Evolutionary conservation across 2,888 invertebrate species (phyloP).

Genomic region (Tiphia femorata): DNA sequence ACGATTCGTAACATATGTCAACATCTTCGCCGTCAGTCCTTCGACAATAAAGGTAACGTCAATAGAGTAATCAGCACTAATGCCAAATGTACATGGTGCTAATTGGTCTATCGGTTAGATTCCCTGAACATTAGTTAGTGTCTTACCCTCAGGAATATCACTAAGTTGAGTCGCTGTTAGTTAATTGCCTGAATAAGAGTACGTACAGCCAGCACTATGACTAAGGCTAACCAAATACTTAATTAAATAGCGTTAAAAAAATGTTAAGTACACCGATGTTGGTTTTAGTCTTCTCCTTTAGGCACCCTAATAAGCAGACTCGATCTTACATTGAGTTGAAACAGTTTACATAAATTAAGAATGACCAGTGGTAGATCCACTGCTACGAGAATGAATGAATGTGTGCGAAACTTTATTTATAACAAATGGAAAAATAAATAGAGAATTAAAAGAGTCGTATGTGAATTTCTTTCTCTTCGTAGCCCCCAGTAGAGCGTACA

Average conservation of each 20-base stretch:
- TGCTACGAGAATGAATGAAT: constrained; percentile 64
- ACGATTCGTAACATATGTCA: constrained; percentile 11
- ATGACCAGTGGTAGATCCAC: constrained; percentile 60
- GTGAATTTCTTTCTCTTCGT: neutral
- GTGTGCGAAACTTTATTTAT: constrained; percentile 65
- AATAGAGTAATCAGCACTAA: constrained; percentile 1
- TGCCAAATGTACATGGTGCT: constrained; percentile 35
- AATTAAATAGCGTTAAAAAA: constrained; percentile 38
- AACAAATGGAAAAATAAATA: constrained; percentile 54
- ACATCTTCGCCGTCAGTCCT: neutral
- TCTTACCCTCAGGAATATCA: constrained; percentile 11
- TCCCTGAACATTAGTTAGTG: neutral
- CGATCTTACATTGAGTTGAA: constrained; percentile 34
- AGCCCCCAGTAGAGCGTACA: too few species aligned
- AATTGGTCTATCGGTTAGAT: constrained; percentile 10
- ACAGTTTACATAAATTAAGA: constrained; percentile 45
- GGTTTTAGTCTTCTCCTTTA: constrained; percentile 33
- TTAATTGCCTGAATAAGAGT: constrained; percentile 15
- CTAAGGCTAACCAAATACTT: constrained; percentile 47
- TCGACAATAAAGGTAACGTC: neutral
- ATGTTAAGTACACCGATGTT: constrained; percentile 27
- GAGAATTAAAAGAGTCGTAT: constrained; percentile 26
- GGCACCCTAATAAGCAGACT: constrained; percentile 34
- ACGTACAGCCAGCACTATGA: constrained; percentile 1
- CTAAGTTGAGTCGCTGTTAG: constrained; percentile 18